phyloP scores from a whole-genome alignment of 2,888 invertebrate species.

The Megamerina dolium region DNA sequence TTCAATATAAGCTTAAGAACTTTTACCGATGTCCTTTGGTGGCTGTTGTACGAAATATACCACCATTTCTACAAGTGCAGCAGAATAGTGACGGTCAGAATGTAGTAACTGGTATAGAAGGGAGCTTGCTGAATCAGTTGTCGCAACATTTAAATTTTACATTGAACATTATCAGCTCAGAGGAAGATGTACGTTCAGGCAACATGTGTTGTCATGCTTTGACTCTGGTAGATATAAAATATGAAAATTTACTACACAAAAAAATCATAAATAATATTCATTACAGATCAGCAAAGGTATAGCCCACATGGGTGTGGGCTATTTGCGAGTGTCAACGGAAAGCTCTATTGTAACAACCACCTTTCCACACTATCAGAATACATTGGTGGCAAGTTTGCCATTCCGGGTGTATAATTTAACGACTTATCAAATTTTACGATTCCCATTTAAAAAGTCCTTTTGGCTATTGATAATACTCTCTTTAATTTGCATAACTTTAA shows the following conservation, averaged over 20 bases:
- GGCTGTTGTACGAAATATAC: slow-evolving; percentile 16
- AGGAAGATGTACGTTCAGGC: slow-evolving; percentile 2
- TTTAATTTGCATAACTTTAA: slow-evolving; percentile 12
- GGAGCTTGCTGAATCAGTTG: slow-evolving; percentile 22
- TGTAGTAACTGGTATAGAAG: slow-evolving; percentile 23
- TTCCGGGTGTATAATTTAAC: slow-evolving; percentile 21
- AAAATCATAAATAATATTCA: neutral
- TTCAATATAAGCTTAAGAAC: slow-evolving; percentile 31
- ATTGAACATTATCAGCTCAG: slow-evolving; percentile 14
- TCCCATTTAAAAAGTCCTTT: slow-evolving; percentile 23
- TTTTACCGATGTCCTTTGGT: slow-evolving; percentile 24
- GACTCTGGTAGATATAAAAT: neutral
- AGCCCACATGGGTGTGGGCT: slow-evolving; percentile 29
- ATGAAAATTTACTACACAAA: neutral
- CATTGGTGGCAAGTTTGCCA: slow-evolving; percentile 21
- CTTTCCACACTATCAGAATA: slow-evolving; percentile 26
- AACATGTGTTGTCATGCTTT: slow-evolving; percentile 4
- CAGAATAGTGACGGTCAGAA: neutral
- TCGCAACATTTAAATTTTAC: slow-evolving; percentile 28
- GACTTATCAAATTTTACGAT: slow-evolving; percentile 19
- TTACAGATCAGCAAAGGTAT: slow-evolving; percentile 18
- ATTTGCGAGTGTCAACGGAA: slow-evolving; percentile 19
- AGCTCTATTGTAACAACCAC: slow-evolving; percentile 22
- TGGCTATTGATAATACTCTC: slow-evolving; percentile 22
- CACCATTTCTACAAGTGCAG: slow-evolving; percentile 10